Evolutionary conservation across 2,113 vertebrate species (phyloP).

Genomic region (Capricornis sumatraensis): DNA sequence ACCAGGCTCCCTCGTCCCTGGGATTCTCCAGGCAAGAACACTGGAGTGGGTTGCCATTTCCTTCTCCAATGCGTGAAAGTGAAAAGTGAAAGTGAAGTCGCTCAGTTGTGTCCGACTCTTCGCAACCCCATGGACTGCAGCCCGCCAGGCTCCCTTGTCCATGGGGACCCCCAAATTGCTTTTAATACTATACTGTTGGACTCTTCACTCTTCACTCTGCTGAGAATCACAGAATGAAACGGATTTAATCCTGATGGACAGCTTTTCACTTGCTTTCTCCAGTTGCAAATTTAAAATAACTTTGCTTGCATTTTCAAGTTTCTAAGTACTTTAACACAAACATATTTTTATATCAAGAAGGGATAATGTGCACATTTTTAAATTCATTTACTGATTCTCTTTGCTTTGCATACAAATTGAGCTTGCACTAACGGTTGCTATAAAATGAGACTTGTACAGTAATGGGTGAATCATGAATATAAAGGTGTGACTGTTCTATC

Average conservation of each 20-base stretch:
- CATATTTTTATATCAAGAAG: background rate
- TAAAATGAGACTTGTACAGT: background rate
- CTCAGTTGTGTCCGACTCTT: no score
- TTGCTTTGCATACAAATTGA: background rate
- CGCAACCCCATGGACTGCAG: no score
- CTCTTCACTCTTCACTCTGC: background rate
- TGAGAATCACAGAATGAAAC: background rate
- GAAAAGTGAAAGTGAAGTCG: no score
- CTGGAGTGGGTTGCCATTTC: no score
- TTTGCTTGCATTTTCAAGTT: background rate
- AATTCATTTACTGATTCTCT: background rate
- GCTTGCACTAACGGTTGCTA: background rate
- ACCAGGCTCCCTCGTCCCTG: no score
- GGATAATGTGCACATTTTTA: background rate
- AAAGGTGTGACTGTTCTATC: conserved; percentile 27
- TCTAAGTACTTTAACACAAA: background rate
- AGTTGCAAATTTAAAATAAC: background rate
- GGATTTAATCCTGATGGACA: background rate
- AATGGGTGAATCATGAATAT: background rate
- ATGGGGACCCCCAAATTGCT: background rate
- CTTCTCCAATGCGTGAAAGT: no score
- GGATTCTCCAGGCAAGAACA: no score
- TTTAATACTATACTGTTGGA: background rate
- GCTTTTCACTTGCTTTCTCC: background rate
- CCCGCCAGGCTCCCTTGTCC: no score